Evolutionary conservation across 2,888 invertebrate species (phyloP), one percentile per base, ranked within the genome.

Genomic region (Coenonympha arcania): DNA sequence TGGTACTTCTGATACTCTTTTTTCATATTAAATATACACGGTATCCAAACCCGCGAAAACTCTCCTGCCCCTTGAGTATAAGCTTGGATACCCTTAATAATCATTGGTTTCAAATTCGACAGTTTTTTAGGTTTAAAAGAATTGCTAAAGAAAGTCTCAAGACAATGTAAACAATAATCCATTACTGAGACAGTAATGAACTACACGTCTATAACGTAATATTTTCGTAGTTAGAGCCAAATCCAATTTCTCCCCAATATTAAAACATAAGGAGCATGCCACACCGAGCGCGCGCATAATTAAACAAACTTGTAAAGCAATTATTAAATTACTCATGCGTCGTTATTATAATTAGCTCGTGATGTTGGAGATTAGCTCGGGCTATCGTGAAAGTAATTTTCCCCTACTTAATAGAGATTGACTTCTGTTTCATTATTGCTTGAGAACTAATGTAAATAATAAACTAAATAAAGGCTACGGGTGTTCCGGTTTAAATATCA

Each of bases 331-430:
- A 60, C 54, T 58, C 59, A 61, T 59, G 56, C 60, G 57, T 61
- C 60, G 60, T 63, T 64, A 60, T 65, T 65, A 61, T 65, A 65
- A 65, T 64, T 60, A 65, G 60, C 61, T 64, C 63, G 64, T 62
- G 63, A 64, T 60, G 56, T 60, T 52, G 54, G 52, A 62, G 61
- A 65, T 63, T 61, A 61, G 57, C 58, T 61, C 56, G 31, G 44
- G 56, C 58, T 50, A 58, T 60, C 58, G 59, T 50, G 60, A 58
- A 60, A 59, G 58, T 63, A 55, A 63, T 60, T 53, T 60, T 54
- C 56, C 57, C 33, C 54, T 50, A 53, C 49, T 57, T 58, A 55
- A 55, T 59, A 55, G 50, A 54, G 50, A 61, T 59, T 47, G 55
- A 60, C 57, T 61, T 56, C 56, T 59, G 56, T 57, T 55, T 49